A percentile compares a stretch with the other conserved stretches of the same genome.
Evolutionary conservation across 2,888 invertebrate species (phyloP).

Genomic region (Dynastes hyllus): DNA sequence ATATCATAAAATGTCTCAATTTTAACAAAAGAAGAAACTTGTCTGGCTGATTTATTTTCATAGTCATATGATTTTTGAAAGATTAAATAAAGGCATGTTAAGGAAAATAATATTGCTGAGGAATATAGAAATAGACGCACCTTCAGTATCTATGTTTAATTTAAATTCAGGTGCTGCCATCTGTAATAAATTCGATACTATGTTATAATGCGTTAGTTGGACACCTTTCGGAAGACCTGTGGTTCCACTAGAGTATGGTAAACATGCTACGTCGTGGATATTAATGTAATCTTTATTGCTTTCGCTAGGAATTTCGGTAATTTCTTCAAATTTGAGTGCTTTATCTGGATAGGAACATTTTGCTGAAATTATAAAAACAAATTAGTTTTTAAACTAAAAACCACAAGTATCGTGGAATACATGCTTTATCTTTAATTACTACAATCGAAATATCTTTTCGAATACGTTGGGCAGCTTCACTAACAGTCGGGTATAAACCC

Average conservation of each 20-base stretch:
- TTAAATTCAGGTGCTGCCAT: conserved; percentile 52
- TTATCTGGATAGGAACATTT: conserved; percentile 73
- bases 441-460: conserved; percentile 73
- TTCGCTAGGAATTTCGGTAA: conserved; percentile 69
- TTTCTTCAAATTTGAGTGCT: conserved; percentile 75
- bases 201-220: conserved; percentile 72
- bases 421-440: conserved; percentile 70
- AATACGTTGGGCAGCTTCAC: conserved; percentile 65
- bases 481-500: conserved; percentile 73
- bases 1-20: not conserved
- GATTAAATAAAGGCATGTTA: too few relatives aligned
- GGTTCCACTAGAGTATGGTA: conserved; percentile 88
- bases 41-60: too few relatives aligned
- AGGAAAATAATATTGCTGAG: too few relatives aligned
- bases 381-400: not conserved
- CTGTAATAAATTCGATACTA: conserved; percentile 68
- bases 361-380: conserved; percentile 36
- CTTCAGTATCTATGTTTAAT: conserved; percentile 55
- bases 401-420: not conserved
- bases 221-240: conserved; percentile 86
- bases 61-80: too few relatives aligned
- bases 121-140: conserved; percentile 28
- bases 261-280: conserved; percentile 76
- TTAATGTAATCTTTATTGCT: conserved; percentile 29
- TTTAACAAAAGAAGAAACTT: not conserved